A percentile compares a stretch with the other conserved stretches of the same genome.
phyloP scores from a whole-genome alignment of 2,113 vertebrate genomes.

The Charadrius vociferus region DNA sequence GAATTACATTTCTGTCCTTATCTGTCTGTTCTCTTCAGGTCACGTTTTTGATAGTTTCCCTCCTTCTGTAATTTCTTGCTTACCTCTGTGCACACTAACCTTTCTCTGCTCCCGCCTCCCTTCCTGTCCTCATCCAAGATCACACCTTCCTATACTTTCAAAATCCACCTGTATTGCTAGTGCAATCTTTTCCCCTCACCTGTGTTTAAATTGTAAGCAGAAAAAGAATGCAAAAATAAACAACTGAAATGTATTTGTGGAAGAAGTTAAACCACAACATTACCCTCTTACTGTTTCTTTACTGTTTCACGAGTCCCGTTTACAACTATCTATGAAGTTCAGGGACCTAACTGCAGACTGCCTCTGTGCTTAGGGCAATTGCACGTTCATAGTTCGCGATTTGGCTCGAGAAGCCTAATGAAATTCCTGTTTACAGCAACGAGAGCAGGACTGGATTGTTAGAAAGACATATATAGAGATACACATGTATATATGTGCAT shows the following conservation, averaged over 20 bases:
- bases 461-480: rapidly evolving
- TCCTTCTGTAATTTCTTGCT: background rate
- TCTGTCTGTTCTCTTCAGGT: background rate
- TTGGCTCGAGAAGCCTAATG: background rate
- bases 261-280: background rate
- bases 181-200: background rate
- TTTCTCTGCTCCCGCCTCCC: background rate
- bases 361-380: background rate
- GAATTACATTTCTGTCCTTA: background rate
- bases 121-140: background rate
- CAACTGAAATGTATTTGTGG: background rate
- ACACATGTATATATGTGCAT: background rate
- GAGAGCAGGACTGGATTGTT: background rate
- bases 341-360: background rate
- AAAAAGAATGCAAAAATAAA: background rate
- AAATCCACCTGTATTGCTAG: background rate
- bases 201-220: background rate
- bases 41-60: background rate
- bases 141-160: background rate
- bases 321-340: background rate
- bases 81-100: too few species aligned
- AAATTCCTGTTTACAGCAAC: background rate
- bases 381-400: rapidly evolving
- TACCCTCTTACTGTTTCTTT: background rate
- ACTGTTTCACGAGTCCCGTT: background rate